phyloP scores from a whole-genome alignment of 2,797 vertebrate species.

The Urosaurus nigricauda region DNA sequence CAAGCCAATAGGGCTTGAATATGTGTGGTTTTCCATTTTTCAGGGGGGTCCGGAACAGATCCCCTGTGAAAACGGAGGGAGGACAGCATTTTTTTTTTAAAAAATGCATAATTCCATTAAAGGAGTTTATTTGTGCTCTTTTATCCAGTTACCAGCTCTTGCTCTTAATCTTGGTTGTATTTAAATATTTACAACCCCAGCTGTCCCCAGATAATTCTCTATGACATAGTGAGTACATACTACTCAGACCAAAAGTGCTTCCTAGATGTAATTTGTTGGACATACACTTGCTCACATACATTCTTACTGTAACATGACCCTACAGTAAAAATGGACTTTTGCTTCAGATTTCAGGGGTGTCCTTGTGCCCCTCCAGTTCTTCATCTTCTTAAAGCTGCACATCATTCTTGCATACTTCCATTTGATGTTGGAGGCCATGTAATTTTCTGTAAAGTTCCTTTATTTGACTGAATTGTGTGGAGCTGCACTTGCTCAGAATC shows the following conservation, averaged over 20 bases:
- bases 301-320: not conserved
- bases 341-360: not conserved
- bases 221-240: not conserved
- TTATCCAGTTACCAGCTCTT: not conserved
- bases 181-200: constrained; percentile 22
- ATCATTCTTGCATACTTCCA: not conserved
- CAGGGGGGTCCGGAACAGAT: no score
- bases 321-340: not conserved
- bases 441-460: not conserved
- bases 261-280: not conserved
- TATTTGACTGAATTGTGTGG: not conserved
- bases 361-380: not conserved
- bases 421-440: not conserved
- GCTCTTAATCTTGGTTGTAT: constrained; percentile 1
- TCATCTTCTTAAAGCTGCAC: not conserved
- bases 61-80: no score
- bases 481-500: not conserved
- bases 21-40: no score
- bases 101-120: constrained; percentile 7
- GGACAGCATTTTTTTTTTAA: no score
- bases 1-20: no score
- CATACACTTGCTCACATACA: not conserved
- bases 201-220: constrained; percentile 1
- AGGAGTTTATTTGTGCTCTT: not conserved
- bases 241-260: not conserved